Evolutionary conservation across 2,113 vertebrate species (phyloP).

Genomic region (Datnioides undecimradiatus): DNA sequence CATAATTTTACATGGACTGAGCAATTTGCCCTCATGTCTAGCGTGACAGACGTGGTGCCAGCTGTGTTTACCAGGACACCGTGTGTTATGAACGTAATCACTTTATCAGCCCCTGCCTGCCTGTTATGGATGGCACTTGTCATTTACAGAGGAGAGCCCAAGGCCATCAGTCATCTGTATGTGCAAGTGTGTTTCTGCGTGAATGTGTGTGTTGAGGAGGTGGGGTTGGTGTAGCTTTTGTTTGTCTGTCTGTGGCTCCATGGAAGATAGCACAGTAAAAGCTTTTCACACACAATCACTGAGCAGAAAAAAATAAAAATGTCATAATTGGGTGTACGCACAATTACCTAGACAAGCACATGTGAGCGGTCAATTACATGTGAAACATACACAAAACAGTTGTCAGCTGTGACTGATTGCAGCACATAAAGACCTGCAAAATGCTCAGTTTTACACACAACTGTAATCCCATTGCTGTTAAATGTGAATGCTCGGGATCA

Average conservation of each 20-base stretch:
- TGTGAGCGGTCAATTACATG: neutral
- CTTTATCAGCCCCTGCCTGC: conserved; percentile 76
- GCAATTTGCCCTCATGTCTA: conserved; percentile 56
- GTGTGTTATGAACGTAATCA: conserved; percentile 79
- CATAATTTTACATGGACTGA: conserved; percentile 60
- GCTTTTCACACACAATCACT: conserved; percentile 31
- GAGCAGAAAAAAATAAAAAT: neutral
- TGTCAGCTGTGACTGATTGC: neutral
- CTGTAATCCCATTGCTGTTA: neutral
- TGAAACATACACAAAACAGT: neutral
- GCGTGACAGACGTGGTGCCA: conserved; percentile 71
- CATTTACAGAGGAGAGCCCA: conserved; percentile 74
- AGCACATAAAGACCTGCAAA: neutral
- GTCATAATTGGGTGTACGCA: neutral
- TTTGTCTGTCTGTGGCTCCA: conserved; percentile 17
- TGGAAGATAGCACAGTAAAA: conserved; percentile 17
- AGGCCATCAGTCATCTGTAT: conserved; percentile 72
- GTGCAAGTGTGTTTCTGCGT: conserved; percentile 29
- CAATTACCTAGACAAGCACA: conserved; percentile 8
- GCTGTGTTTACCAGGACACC: conserved; percentile 78
- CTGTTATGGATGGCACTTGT: conserved; percentile 83
- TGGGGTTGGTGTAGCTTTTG: conserved; percentile 20
- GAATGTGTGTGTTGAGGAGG: conserved; percentile 29
- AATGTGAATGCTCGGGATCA: neutral
- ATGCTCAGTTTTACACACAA: neutral